phyloP scores from a whole-genome alignment of 2,888 invertebrate genomes.

The Linnaemya tessellans region DNA sequence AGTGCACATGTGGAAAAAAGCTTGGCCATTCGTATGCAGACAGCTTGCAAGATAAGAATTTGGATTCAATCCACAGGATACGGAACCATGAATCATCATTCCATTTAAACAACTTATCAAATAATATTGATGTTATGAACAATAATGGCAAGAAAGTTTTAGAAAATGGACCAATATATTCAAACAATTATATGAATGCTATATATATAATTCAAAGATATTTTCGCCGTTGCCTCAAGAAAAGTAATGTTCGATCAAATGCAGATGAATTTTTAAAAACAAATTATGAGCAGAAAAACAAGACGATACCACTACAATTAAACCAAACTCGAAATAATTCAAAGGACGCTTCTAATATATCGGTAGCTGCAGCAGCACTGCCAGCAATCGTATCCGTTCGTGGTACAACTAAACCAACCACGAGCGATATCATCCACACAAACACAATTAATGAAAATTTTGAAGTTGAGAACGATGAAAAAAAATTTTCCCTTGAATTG shows the following conservation, averaged over 20 bases:
- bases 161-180: neutral
- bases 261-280: neutral
- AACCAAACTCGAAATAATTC: conserved; percentile 73
- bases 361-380: conserved; percentile 78
- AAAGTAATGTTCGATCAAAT: conserved; percentile 31
- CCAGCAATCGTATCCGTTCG: conserved; percentile 76
- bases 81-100: neutral
- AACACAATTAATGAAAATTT: conserved; percentile 75
- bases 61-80: neutral
- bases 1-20: conserved; percentile 77
- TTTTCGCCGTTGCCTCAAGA: conserved; percentile 75
- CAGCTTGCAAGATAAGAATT: neutral
- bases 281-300: neutral
- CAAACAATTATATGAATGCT: conserved; percentile 75
- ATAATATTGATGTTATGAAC: neutral
- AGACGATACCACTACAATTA: conserved; percentile 37
- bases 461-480: conserved; percentile 74
- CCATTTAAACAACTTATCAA: neutral
- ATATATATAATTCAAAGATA: conserved; percentile 78
- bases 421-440: conserved; percentile 72
- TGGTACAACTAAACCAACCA: conserved; percentile 71
- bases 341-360: conserved; percentile 78
- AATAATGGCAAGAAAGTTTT: neutral
- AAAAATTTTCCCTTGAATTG: neutral
- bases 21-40: conserved; percentile 36